Evolutionary conservation across 1,140 invertebrate genomes (phyloP).

Genomic region (Drosophila melanogaster): Release_6_plus_ISO1_MT NC_004354.4:12486501-12487000

Average conservation of each 20-base stretch:
- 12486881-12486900: conserved; percentile 39
- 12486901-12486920: conserved; percentile 24
- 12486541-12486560: conserved; percentile 70
- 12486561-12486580: conserved; percentile 81
- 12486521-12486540: not conserved
- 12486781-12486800: not conserved
- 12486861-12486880: conserved; percentile 19
- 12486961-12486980: conserved; percentile 77
- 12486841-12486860: conserved; percentile 27
- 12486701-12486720: conserved; percentile 3
- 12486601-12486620: conserved; percentile 68
- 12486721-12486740: conserved; percentile 16
- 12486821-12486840: conserved; percentile 30
- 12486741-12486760: not conserved
- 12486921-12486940: conserved; percentile 31
- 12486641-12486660: conserved; percentile 33
- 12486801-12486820: not conserved
- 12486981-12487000: conserved; percentile 80
- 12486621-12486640: conserved; percentile 13
- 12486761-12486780: not conserved
- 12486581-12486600: conserved; percentile 75
- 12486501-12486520: conserved; percentile 3
- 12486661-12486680: conserved; percentile 17
- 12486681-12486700: conserved; percentile 25
- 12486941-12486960: conserved; percentile 83